A percentile compares a stretch with the other conserved stretches of the same genome.
Conservation (phyloP, 2,888 invertebrate genomes). For the Cephonodes hylas region DNA sequence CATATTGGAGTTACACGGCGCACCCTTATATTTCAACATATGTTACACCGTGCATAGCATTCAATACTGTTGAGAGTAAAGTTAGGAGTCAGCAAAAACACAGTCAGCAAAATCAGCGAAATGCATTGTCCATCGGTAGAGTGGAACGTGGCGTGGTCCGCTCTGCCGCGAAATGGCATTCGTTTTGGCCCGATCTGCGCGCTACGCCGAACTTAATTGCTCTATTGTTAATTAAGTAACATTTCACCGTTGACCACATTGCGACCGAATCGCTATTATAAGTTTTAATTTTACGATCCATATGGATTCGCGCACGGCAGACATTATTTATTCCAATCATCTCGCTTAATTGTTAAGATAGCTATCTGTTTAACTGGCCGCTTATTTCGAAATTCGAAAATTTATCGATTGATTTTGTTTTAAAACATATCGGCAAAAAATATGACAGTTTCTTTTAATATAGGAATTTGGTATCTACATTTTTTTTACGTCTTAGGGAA, state of each 20-base stretch:
- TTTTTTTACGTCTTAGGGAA: neutral
- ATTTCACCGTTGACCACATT: constrained; percentile 68
- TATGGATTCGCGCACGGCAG: constrained; percentile 25
- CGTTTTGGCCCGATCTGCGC: constrained; percentile 65
- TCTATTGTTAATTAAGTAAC: constrained; percentile 80
- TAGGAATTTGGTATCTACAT: neutral
- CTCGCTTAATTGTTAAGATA: constrained; percentile 2
- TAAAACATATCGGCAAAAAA: no score
- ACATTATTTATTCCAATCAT: constrained; percentile 1
- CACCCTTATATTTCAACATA: constrained; percentile 1
- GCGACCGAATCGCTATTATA: constrained; percentile 57
- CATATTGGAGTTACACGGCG: neutral
- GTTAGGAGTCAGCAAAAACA: constrained; percentile 60
- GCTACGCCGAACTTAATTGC: constrained; percentile 73
- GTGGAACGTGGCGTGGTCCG: constrained; percentile 49
- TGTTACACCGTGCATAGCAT: neutral
- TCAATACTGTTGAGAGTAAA: constrained; percentile 28
- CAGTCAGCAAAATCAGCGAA: constrained; percentile 72
- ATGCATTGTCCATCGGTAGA: constrained; percentile 65
- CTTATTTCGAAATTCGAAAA: neutral
- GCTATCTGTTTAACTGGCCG: neutral
- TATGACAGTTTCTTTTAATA: neutral
- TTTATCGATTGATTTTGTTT: neutral
- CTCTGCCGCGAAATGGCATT: constrained; percentile 58
- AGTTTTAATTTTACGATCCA: constrained; percentile 47